Base-by-base conservation (phyloP, 2,888 invertebrate genomes). In the Nemotelus nigrinus region DNA sequence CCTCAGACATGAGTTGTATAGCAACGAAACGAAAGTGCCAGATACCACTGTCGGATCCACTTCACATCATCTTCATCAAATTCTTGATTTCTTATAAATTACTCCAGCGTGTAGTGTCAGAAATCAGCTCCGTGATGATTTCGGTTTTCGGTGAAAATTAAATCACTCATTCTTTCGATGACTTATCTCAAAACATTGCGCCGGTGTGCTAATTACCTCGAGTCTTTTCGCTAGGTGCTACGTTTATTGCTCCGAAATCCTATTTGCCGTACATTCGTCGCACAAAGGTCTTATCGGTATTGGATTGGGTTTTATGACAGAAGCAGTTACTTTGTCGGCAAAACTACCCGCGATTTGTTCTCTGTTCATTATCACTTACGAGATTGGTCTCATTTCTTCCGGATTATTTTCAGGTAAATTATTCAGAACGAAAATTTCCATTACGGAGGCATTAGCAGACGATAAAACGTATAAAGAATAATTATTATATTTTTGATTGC, bases 21-120 rank as follows among this genome's bases (percentile, higher is more conserved):
- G 55, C 63, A 74, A 48, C 47, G 39, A 10, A 60, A 74, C 48
- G 74, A 71, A 71, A 74, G 74, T 74, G 48, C 74, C 63, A 63
- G 74, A 74, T 74, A 60, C 74, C 60, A 74, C 60, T 74, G 63
- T 74, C 63, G 63, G 63, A 74, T 63, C 47, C 74, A 60, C 74
- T 74, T 55, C 8, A 74, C 41, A 74, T 74, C 74, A 74, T 74
- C 74, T 74, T 60, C 74, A 74, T 74, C 74, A 74, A 72, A 74
- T 60, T 57, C 63, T 60, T 74, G 48, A 41, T 6, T 48, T 63
- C 63, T 60, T 58, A 47, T 74, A 47, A 39, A 43, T 74, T 74
- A 55, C 50, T 60, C 45, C 41, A 50, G 8, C 41, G 39, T 63
- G 50, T 25, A 63, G 48, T 63, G 41, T 74, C 63, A n/a, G 57